These are phyloP conservation scores for Pseudomugil gertrudae DNA, from an alignment of 2,797 vertebrate species.

Conservation along the genomic window DNA sequence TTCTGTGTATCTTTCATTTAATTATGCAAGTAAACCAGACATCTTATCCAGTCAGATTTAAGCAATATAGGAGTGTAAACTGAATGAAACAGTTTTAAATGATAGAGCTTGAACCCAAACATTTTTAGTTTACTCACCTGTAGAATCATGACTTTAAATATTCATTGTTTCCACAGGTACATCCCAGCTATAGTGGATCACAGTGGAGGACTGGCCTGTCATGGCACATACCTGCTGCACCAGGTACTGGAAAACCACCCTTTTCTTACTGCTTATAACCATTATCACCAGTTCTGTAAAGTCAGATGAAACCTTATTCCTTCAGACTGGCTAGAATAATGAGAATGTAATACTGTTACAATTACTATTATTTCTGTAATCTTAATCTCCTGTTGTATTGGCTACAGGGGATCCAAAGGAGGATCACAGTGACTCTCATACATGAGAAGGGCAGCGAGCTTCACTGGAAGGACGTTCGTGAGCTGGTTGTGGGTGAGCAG, in stretches of 20 bases:
- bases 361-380: background rate
- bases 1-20: conserved; percentile 1
- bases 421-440: conserved; percentile 96
- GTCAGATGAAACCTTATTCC: background rate
- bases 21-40: background rate
- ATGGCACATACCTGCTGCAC: conserved; percentile 96
- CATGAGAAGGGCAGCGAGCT: conserved; percentile 97
- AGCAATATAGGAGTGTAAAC: background rate
- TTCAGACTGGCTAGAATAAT: background rate
- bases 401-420: conserved; percentile 93
- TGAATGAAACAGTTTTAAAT: background rate
- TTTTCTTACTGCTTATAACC: background rate
- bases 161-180: conserved; percentile 81
- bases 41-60: background rate
- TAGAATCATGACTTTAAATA: background rate
- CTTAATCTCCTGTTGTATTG: conserved; percentile 36
- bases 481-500: conserved; percentile 95
- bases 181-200: conserved; percentile 99
- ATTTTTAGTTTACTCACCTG: background rate
- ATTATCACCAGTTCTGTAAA: background rate
- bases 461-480: conserved; percentile 97
- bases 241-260: conserved; percentile 82
- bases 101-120: background rate
- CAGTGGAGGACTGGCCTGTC: conserved; percentile 91
- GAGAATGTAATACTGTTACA: background rate